A percentile compares a stretch with the other conserved stretches of the same genome.
Evolutionary conservation across 2,888 invertebrate genomes (phyloP).

Genomic region (Octonoba sinensis): DNA sequence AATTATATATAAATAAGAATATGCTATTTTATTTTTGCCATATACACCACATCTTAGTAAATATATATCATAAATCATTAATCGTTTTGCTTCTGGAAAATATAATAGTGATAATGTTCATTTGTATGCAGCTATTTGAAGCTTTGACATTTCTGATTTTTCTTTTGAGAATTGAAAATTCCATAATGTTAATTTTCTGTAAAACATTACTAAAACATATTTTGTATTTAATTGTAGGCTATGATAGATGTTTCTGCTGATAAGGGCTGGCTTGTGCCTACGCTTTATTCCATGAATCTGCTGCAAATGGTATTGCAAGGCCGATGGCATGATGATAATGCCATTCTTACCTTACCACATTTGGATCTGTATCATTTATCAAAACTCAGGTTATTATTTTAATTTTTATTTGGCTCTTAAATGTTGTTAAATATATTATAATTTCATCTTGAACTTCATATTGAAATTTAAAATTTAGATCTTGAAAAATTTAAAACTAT

Average conservation of each 20-base stretch:
- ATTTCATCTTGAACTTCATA: too few relatives aligned
- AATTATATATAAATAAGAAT: too few relatives aligned
- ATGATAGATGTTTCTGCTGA: slow-evolving; percentile 95
- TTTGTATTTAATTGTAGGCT: slow-evolving; percentile 77
- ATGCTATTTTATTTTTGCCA: too few relatives aligned
- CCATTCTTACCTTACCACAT: slow-evolving; percentile 83
- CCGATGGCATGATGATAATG: slow-evolving; percentile 80
- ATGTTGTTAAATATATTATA: neutral
- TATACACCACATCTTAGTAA: too few relatives aligned
- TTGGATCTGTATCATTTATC: slow-evolving; percentile 76
- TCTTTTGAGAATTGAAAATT: too few relatives aligned
- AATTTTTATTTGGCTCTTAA: neutral
- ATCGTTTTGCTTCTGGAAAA: too few relatives aligned
- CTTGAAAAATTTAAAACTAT: too few relatives aligned
- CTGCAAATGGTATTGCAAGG: slow-evolving; percentile 95
- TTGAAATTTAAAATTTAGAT: too few relatives aligned
- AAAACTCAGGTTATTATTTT: slow-evolving; percentile 59
- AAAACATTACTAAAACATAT: neutral
- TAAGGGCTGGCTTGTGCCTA: slow-evolving; percentile 87
- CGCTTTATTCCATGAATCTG: slow-evolving; percentile 79
- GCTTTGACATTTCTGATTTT: too few relatives aligned
- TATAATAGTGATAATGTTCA: too few relatives aligned
- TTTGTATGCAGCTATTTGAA: too few relatives aligned
- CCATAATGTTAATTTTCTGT: too few relatives aligned
- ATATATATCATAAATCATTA: neutral